These are phyloP conservation scores for Acrossocheilus wenchowensis DNA, from an alignment of 2,797 vertebrate species.

Conservation along the genomic window DNA sequence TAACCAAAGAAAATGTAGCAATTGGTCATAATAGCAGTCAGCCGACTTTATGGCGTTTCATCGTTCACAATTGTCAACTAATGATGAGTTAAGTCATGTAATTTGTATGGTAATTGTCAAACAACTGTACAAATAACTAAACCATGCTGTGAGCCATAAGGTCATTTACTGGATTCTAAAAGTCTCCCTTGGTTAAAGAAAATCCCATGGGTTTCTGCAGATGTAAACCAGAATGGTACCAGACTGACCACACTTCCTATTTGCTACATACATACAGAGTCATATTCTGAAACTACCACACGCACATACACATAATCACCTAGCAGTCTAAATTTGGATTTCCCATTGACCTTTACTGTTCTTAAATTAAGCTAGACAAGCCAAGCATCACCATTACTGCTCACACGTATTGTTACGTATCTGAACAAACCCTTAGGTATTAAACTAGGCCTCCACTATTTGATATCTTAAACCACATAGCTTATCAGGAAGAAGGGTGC, in stretches of 20 bases:
- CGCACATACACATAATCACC: not conserved
- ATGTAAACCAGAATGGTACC: not conserved
- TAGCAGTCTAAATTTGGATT: not conserved
- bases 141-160: not conserved
- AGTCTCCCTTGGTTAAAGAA: not conserved
- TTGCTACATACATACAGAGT: not conserved
- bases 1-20: slow-evolving; percentile 20
- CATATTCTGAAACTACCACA: not conserved
- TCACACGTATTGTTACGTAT: not conserved
- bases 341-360: slow-evolving; percentile 14
- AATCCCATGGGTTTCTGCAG: not conserved
- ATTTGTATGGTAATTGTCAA: slow-evolving; percentile 2
- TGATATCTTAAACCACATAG: not conserved
- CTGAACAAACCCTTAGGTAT: not conserved
- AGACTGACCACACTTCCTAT: slow-evolving; percentile 39
- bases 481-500: not conserved
- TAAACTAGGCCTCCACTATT: not conserved
- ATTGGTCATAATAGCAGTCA: not conserved
- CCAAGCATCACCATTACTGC: not conserved
- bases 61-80: not conserved
- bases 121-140: not conserved
- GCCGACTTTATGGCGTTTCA: not conserved
- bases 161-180: slow-evolving; percentile 8
- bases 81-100: not conserved
- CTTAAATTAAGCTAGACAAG: not conserved